A percentile compares a stretch with the other conserved stretches of the same genome.
These are phyloP conservation scores for Salvelinus alpinus DNA, from an alignment of 2,113 vertebrate species.

Conservation along the genomic window DNA sequence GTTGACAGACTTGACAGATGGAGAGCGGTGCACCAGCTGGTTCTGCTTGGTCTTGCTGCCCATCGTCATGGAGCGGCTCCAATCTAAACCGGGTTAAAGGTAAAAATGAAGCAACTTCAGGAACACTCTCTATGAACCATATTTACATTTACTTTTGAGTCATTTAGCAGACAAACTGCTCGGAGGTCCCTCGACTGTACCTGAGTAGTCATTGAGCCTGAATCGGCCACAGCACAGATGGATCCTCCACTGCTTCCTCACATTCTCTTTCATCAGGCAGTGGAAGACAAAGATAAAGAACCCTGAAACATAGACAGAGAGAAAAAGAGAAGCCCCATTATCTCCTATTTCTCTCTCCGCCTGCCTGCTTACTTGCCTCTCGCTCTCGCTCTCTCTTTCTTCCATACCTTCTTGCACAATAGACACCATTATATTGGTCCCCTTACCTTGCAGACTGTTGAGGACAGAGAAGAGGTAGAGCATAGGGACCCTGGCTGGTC, in stretches of 20 bases:
- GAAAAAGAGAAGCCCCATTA: no score
- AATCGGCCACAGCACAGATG: slow-evolving; percentile 77
- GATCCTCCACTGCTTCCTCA: slow-evolving; percentile 79
- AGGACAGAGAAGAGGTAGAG: slow-evolving; percentile 85
- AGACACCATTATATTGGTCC: neutral
- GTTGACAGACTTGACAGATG: slow-evolving; percentile 58
- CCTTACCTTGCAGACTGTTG: slow-evolving; percentile 85
- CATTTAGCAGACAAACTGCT: no score
- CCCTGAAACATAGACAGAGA: slow-evolving; percentile 60
- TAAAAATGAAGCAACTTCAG: neutral
- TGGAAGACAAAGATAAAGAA: slow-evolving; percentile 89
- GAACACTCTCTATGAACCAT: neutral
- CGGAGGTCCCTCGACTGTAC: slow-evolving; percentile 47
- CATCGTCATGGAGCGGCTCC: slow-evolving; percentile 61
- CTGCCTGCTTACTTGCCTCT: no score
- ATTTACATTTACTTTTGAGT: no score
- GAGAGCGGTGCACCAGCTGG: slow-evolving; percentile 45
- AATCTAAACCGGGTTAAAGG: slow-evolving; percentile 66
- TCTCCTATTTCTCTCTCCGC: no score
- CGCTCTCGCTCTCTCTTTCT: neutral
- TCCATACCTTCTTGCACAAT: no score
- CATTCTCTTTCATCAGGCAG: slow-evolving; percentile 87
- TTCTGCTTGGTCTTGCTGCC: slow-evolving; percentile 49
- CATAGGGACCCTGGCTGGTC: slow-evolving; percentile 70
- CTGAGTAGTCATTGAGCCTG: slow-evolving; percentile 56